A percentile compares a stretch with the other conserved stretches of the same genome.
Conservation (phyloP, 2,113 vertebrate species). For the Spheniscus mendiculus region DNA sequence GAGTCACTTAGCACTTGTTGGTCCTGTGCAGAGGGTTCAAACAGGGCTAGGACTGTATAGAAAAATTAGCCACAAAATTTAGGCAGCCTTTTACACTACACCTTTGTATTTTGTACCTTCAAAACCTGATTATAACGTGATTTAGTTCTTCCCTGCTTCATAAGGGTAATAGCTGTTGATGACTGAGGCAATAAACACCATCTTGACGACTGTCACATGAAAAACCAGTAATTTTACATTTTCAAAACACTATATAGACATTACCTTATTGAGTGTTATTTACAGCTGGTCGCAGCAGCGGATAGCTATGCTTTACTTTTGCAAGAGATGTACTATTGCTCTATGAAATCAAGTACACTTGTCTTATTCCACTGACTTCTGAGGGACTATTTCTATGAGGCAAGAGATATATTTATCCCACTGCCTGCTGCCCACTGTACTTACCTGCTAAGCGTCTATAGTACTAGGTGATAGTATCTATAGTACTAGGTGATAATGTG, state of each 20-base stretch:
- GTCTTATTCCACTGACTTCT: conserved; percentile 14
- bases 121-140: neutral
- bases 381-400: neutral
- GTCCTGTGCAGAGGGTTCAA: neutral
- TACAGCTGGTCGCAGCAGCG: neutral
- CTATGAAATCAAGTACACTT: conserved; percentile 12
- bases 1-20: neutral
- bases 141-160: neutral
- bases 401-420: conserved; percentile 19
- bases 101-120: neutral
- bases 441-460: conserved; percentile 37
- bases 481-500: neutral
- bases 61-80: neutral
- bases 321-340: neutral
- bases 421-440: neutral
- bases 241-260: neutral
- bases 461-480: neutral
- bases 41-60: neutral
- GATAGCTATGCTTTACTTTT: neutral
- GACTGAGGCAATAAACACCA: neutral
- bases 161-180: neutral
- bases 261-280: neutral
- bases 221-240: neutral
- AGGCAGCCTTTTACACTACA: neutral
- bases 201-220: neutral